Base-by-base conservation (phyloP, 2,113 vertebrate species). In the Nettapus auritus region DNA sequence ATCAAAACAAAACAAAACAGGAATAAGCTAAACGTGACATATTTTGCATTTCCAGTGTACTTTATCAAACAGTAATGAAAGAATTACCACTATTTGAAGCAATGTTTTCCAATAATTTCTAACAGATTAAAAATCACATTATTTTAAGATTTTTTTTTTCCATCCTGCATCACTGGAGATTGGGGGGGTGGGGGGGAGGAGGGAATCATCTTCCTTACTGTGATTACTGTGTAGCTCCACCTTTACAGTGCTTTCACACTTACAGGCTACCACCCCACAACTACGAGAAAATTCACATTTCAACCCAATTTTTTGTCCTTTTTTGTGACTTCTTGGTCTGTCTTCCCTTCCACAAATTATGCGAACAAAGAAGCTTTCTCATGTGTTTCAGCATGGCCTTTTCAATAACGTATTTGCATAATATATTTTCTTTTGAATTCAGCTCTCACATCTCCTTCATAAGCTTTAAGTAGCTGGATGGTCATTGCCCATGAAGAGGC, bases 401-500 rank as follows among this genome's bases (percentile, higher is more conserved):
- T 63, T 14, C 66, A 52, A 21, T 46, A 82, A 46, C 1, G 1
- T 55, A n/a, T 19, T 67, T 89, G 63, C 21, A 36, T 46, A 28
- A 36, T 46, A 25, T 1, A n/a, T 28, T 81, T 36, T 2, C 20
- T 50, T 28, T 81, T 82, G 13, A 44, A 63, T 89, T 59, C 11
- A 80, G 21, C 8, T 13, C 3, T 79, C 21, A 23, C 5, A 1
- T 81, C 6, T 4, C 4, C 23, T 85, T 66, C 22, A 34, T 25
- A 22, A 71, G 7, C 17, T 82, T 75, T 70, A 63, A 82, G 42
- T 26, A 16, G 8, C 13, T 76, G 28, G 21, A 68, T 5, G 3
- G 20, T 16, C 22, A 34, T 74, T 70, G 11, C 1, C 6, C 3
- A 25, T 53, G 3, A 73, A n/a, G 28, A 15, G 1, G 8, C 2